Evolutionary conservation across 2,888 invertebrate species (phyloP), one percentile per base, ranked within the genome.

Genomic region (Drosophila ustulata): DNA sequence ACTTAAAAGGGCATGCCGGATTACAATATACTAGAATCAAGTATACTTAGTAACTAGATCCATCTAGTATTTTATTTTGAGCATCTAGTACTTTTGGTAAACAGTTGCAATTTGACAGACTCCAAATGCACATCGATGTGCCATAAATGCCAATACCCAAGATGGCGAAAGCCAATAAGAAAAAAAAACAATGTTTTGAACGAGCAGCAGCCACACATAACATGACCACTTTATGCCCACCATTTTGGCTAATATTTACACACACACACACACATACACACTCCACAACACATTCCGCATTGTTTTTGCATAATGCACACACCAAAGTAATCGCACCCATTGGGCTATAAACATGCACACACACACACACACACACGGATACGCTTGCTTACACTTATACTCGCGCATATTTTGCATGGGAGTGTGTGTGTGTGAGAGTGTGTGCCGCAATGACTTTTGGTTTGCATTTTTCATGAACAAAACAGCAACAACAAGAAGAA

Each of bases 271-370:
- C n/a, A n/a, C 37, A 37, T 52, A 56, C 50, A 58, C 9, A 37
- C 28, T 23, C 26, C 11, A 13, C 28, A 30, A 34, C 34, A 49
- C 30, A 46, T 47, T 45, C 9, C 50, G 68, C 73, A 59, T 69
- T 69, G 74, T 72, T 78, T 57, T 63, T 76, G 76, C 78, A 78
- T 78, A 69, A 78, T 78, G 76, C 68, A 78, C 78, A 69, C 41
- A 32, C 57, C 58, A 59, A 66, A 57, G 63, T 76, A 78, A 77
- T 77, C 78, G 73, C 77, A 69, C 76, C 69, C 76, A 66, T 72
- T 69, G 77, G 78, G 43, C 77, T 61, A 61, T 61, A 65, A 56
- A 67, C 62, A 62, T 59, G 55, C 45, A 61, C 11, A 67, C 18
- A 30, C 30, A n/a, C n/a, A n/a, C n/a, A 30, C n/a, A 9, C 25